phyloP scores from a whole-genome alignment of 2,888 invertebrate species.

The Helicoverpa assulta region DNA sequence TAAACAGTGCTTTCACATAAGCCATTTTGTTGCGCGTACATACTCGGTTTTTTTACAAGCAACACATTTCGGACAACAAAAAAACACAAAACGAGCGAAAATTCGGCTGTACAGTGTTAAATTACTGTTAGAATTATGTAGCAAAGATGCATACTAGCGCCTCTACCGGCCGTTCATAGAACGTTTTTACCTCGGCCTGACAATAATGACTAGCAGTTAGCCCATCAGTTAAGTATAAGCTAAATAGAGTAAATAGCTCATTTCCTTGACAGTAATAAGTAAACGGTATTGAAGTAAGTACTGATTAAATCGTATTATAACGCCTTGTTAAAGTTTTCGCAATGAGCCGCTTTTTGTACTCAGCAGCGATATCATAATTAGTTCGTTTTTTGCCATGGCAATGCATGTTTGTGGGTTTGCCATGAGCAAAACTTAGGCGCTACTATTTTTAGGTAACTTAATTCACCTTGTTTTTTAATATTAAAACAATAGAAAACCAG shows the following conservation, averaged over 20 bases:
- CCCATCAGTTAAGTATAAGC: background rate
- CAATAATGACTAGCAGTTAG: constrained; percentile 3
- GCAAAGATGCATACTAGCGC: background rate
- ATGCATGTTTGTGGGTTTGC: background rate
- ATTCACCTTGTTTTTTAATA: too few species aligned
- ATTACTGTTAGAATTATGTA: too few species aligned
- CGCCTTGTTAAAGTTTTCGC: background rate
- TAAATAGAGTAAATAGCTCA: constrained; percentile 1
- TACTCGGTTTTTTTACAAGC: too few species aligned
- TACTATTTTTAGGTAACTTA: background rate
- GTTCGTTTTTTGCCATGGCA: background rate
- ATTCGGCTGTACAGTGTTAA: too few species aligned
- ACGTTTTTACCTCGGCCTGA: background rate
- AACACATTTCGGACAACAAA: too few species aligned
- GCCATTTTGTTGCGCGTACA: too few species aligned
- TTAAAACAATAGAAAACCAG: too few species aligned
- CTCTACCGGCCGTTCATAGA: background rate
- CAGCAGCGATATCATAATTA: background rate
- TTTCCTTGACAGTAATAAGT: constrained; percentile 19
- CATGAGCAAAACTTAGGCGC: background rate
- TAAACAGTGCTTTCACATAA: too few species aligned
- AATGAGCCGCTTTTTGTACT: background rate
- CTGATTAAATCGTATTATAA: background rate
- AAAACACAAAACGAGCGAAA: too few species aligned
- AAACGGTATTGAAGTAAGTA: background rate